Conservation (phyloP, 2,113 vertebrate genomes). For the Isichthys henryi region DNA sequence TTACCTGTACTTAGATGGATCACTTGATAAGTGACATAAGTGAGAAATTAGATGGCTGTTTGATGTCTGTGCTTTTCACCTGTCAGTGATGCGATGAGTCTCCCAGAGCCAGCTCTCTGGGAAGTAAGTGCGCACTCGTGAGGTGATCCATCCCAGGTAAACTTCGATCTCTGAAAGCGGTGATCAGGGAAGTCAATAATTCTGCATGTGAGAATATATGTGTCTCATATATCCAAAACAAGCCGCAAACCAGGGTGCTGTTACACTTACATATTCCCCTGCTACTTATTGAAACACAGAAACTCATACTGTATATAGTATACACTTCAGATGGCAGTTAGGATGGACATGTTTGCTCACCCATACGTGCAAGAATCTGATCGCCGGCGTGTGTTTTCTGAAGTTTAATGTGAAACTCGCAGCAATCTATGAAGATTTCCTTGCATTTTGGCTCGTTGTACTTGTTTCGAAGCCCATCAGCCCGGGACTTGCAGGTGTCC, state of each 20-base stretch:
- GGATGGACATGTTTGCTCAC: constrained; percentile 52
- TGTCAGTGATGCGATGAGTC: constrained; percentile 57
- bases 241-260: background rate
- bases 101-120: constrained; percentile 97
- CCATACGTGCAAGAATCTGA: constrained; percentile 53
- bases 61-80: constrained; percentile 35
- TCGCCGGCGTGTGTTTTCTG: constrained; percentile 17
- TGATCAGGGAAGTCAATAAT: background rate
- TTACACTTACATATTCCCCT: background rate
- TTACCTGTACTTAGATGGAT: background rate
- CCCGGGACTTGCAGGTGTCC: constrained; percentile 51
- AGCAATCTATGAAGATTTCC: constrained; percentile 59
- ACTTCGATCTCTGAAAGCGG: constrained; percentile 54
- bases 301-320: background rate
- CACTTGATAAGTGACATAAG: background rate
- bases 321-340: background rate
- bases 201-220: background rate
- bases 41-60: background rate
- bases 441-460: constrained; percentile 31
- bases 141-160: constrained; percentile 49
- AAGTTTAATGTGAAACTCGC: constrained; percentile 38
- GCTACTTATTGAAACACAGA: background rate
- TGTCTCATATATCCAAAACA: background rate
- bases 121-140: constrained; percentile 79
- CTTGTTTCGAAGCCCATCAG: background rate